These are phyloP conservation scores for Glossophaga mutica DNA, from an alignment of 2,797 vertebrate genomes.

Conservation along the genomic window DNA sequence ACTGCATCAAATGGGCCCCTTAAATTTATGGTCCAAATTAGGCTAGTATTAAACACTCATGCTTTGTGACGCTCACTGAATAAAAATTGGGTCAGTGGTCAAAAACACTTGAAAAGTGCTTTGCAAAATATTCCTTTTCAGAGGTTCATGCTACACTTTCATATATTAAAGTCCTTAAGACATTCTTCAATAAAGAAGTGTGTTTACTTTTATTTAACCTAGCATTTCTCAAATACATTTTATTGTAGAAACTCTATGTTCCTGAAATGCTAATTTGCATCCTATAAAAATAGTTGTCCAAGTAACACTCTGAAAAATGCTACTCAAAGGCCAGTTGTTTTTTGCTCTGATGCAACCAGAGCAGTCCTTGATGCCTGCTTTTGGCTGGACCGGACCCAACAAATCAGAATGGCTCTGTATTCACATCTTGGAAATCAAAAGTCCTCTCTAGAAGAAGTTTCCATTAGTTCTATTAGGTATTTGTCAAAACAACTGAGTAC, in stretches of 20 bases:
- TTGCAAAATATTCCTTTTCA: background rate
- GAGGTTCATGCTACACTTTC: background rate
- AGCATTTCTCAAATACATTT: background rate
- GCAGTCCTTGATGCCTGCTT: background rate
- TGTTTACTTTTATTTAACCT: background rate
- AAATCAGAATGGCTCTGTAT: background rate
- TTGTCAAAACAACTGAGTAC: background rate
- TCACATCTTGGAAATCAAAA: background rate
- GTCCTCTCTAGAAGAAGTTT: background rate
- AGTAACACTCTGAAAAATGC: background rate
- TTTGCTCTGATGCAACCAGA: background rate
- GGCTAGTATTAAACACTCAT: background rate
- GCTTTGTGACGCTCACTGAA: background rate
- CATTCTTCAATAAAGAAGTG: background rate
- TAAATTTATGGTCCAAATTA: background rate
- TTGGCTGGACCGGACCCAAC: background rate
- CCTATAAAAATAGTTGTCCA: background rate
- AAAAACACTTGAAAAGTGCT: constrained; percentile 3
- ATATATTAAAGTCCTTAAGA: background rate
- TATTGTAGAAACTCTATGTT: background rate
- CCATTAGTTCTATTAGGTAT: background rate
- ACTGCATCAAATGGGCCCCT: background rate
- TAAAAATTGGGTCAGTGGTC: background rate
- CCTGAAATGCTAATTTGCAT: background rate
- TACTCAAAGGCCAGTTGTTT: background rate